Evolutionary conservation across 2,113 vertebrate genomes (phyloP).

Genomic region (Zosterops hypoxanthus): DNA sequence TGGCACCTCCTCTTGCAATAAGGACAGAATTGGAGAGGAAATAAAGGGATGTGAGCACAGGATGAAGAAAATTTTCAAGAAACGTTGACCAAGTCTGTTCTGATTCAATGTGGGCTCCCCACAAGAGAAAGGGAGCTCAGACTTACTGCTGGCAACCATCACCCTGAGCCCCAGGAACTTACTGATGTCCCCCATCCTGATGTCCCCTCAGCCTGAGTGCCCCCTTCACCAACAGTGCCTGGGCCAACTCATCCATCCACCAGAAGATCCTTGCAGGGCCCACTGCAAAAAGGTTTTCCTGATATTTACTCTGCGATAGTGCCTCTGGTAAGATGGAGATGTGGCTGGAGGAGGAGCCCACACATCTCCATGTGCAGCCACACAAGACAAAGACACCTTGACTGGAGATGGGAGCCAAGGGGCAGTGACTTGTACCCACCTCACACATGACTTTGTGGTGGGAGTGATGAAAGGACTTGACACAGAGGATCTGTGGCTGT

Average conservation of each 20-base stretch:
- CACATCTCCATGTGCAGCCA: neutral
- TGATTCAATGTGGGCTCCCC: neutral
- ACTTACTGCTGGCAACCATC: neutral
- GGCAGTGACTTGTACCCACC: neutral
- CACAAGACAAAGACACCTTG: neutral
- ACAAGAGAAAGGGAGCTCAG: neutral
- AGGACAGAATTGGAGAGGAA: neutral
- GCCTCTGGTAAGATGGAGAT: neutral
- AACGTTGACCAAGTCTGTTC: neutral
- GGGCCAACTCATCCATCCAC: neutral
- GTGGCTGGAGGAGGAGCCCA: neutral
- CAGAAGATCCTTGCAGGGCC: neutral
- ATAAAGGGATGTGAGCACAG: neutral
- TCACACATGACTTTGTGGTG: neutral
- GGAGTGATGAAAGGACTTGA: neutral
- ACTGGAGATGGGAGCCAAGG: neutral
- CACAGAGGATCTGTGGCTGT: neutral
- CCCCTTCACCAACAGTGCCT: accelerated
- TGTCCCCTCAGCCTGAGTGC: neutral
- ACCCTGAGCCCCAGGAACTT: neutral
- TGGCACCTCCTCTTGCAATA: conserved; percentile 19
- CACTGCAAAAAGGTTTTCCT: neutral
- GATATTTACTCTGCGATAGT: neutral
- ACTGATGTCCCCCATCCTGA: no score
- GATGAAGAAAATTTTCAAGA: neutral